These are phyloP conservation scores for Julus scanicus DNA, from an alignment of 2,888 invertebrate species.

Conservation along the genomic window DNA sequence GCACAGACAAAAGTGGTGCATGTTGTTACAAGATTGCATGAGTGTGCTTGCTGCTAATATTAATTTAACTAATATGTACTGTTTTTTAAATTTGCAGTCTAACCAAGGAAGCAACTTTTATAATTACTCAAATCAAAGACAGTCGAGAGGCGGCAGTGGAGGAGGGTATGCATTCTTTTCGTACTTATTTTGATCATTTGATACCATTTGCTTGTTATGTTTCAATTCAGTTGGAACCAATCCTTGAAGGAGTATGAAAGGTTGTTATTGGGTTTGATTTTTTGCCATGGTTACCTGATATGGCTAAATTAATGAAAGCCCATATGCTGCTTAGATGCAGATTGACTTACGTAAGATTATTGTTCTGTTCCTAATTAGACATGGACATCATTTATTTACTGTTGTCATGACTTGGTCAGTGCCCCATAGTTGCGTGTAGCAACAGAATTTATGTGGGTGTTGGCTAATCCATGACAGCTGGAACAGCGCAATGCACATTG, in stretches of 20 bases:
- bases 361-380: not conserved
- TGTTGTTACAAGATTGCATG: too few relatives aligned
- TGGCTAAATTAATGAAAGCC: too few relatives aligned
- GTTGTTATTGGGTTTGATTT: too few relatives aligned
- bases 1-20: too few relatives aligned
- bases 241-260: too few relatives aligned
- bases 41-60: too few relatives aligned
- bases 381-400: not conserved
- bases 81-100: conserved; percentile 44
- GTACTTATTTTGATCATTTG: not conserved
- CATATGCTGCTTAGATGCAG: too few relatives aligned
- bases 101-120: conserved; percentile 54
- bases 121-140: conserved; percentile 51
- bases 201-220: too few relatives aligned
- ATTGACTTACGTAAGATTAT: too few relatives aligned
- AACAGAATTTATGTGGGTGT: conserved; percentile 11
- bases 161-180: not conserved
- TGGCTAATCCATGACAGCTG: not conserved
- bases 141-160: conserved; percentile 37
- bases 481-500: not conserved
- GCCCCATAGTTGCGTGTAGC: not conserved
- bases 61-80: not conserved
- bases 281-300: too few relatives aligned
- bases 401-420: not conserved
- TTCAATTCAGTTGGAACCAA: too few relatives aligned